phyloP scores from a whole-genome alignment of 2,113 vertebrate genomes.

The Nothoprocta perdicaria region DNA sequence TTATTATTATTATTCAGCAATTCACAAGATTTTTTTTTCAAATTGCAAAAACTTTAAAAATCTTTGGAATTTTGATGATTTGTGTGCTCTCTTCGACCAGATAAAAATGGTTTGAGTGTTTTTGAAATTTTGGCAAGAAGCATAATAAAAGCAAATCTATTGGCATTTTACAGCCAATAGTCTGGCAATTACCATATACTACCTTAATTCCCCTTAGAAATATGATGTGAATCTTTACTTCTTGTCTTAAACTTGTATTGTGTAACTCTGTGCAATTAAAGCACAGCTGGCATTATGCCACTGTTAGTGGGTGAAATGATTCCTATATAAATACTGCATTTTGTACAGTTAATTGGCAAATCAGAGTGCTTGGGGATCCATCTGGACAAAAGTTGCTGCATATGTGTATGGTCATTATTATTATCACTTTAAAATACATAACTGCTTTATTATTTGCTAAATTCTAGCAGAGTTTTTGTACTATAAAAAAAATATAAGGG shows the following conservation, averaged over 20 bases:
- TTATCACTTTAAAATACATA: slow-evolving; percentile 44
- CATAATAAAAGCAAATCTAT: neutral
- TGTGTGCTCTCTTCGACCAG: neutral
- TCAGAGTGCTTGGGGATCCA: slow-evolving; percentile 64
- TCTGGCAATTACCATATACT: slow-evolving; percentile 4
- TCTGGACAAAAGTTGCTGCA: slow-evolving; percentile 66
- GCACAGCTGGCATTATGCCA: slow-evolving; percentile 55
- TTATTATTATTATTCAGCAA: neutral
- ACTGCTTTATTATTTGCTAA: slow-evolving; percentile 35
- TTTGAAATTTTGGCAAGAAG: neutral
- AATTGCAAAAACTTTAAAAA: neutral
- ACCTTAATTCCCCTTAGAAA: slow-evolving; percentile 28
- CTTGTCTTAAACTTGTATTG: slow-evolving; percentile 60
- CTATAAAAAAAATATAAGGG: neutral
- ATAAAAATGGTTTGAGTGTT: neutral
- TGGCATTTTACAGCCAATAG: slow-evolving; percentile 4
- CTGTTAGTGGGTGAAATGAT: slow-evolving; percentile 62
- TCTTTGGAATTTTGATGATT: neutral
- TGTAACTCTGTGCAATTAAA: slow-evolving; percentile 62
- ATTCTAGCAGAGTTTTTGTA: neutral
- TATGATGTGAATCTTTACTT: slow-evolving; percentile 47
- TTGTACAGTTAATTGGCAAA: slow-evolving; percentile 68
- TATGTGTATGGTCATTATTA: slow-evolving; percentile 59
- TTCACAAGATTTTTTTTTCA: neutral
- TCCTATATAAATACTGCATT: slow-evolving; percentile 67